Evolutionary conservation across 2,888 invertebrate genomes (phyloP), one percentile per base, ranked within the genome.

Genomic region (Agrochola lychnidis): DNA sequence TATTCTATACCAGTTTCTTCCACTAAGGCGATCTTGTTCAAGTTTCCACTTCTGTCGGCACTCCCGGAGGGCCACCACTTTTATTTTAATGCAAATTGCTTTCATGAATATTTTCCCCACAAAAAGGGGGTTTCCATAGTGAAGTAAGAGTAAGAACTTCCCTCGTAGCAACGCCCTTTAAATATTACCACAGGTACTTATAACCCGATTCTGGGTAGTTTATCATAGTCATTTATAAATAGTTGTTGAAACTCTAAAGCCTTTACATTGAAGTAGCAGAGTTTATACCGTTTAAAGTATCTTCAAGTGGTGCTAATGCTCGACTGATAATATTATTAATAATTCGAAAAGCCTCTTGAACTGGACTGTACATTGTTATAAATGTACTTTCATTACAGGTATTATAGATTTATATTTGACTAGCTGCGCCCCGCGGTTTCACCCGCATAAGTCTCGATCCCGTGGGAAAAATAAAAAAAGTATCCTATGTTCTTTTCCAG

Each of bases 251-350:
- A 70, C 59, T 84, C 66, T 48, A 83, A 72, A 84, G 84, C 70
- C 81, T 81, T 75, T 70, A 78, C 56, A 57, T 12, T 61, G n/a
- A 78, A 84, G 71, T 72, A 71, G 62, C 25, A 12, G 64, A 84
- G 61, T 72, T 62, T 59, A 78, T 72, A 72, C 36, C 14, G 62
- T 78, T 63, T 64, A 56, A 72, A 79, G 56, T 74, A 40, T 30
- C 14, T 73, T 67, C 66, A 69, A 82, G 78, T 83, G 70, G 74
- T 83, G 71, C 30, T 76, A 78, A 63, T 79, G 62, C 59, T 78
- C 72, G 19, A n/a, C 73, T 64, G 71, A 85, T 85, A 72, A 72
- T 73, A 70, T 56, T 72, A 73, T 74, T 84, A 71, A 68, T 73
- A 71, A 68, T 73, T 45, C 51, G 70, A 71, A 76, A 70, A 59